These are phyloP conservation scores for Lutra lutra DNA, from an alignment of 2,797 vertebrate species.

Conservation along the genomic window DNA sequence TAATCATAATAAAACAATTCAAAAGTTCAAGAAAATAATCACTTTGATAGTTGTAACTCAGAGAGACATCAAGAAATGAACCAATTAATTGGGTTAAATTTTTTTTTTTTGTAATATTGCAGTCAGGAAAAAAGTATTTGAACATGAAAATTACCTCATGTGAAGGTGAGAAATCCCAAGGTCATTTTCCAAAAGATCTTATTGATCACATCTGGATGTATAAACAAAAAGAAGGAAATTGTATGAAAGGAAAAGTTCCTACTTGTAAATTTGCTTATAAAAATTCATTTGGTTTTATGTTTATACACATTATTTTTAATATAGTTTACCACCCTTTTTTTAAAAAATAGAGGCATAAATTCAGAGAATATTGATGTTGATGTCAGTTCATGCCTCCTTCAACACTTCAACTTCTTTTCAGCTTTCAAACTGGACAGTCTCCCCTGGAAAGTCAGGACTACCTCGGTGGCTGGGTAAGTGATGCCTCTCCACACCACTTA, in stretches of 20 bases:
- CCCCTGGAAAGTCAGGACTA: not conserved
- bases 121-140: conserved; percentile 25
- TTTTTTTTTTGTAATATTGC: not conserved
- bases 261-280: not conserved
- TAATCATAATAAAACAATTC: not conserved
- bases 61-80: conserved; percentile 19
- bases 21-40: not conserved
- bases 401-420: not conserved
- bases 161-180: not conserved
- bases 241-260: not conserved
- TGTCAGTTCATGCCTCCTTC: not conserved
- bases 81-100: conserved; percentile 10
- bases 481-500: not conserved
- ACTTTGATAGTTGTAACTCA: not conserved
- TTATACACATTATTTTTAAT: not conserved
- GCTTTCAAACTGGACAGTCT: not conserved
- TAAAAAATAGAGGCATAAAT: not conserved
- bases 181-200: not conserved
- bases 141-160: not conserved
- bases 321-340: not conserved
- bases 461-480: not conserved
- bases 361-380: not conserved
- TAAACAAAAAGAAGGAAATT: conserved; percentile 42
- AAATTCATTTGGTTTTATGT: not conserved
- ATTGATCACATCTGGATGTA: not conserved